Percentiles rank a stretch among this genome's conserved stretches.
phyloP scores from a whole-genome alignment of 2,113 vertebrate species.

The human region GRCh38 chr15:91121501-91122000 shows the following conservation, averaged over 20 bases:
- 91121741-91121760: background rate
- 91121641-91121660: background rate
- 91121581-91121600: background rate
- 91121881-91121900: no score
- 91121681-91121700: accelerated
- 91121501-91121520: background rate
- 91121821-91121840: no score
- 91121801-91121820: no score
- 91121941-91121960: no score
- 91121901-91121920: no score
- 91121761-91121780: background rate
- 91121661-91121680: background rate
- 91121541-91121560: background rate
- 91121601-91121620: background rate
- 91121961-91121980: no score
- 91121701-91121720: background rate
- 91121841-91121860: no score
- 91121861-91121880: no score
- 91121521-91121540: background rate
- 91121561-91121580: background rate
- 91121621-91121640: background rate
- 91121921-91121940: no score
- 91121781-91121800: no score
- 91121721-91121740: background rate
- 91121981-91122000: no score